These are phyloP conservation scores for Neolamprologus tretocephalus DNA, from an alignment of 2,113 vertebrate species.

Conservation along the genomic window DNA sequence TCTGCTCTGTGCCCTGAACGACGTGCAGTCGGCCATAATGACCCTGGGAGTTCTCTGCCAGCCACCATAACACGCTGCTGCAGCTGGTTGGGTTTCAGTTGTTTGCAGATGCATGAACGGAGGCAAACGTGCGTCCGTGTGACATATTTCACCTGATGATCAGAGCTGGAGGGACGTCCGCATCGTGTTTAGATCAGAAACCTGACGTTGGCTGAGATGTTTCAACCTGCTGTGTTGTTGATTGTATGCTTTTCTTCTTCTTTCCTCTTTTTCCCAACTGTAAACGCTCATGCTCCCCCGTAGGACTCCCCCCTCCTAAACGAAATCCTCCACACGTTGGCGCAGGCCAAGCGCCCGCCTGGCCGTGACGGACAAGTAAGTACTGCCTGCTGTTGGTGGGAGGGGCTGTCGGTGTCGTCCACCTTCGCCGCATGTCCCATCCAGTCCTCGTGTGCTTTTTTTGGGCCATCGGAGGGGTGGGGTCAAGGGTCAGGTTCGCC, in stretches of 20 bases:
- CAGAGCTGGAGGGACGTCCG: fast-evolving
- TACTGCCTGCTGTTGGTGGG: slow-evolving; percentile 44
- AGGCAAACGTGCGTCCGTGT: fast-evolving
- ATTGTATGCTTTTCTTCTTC: slow-evolving; percentile 48
- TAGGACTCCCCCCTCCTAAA: slow-evolving; percentile 76
- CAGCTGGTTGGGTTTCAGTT: background rate
- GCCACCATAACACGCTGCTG: background rate
- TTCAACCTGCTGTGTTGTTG: background rate
- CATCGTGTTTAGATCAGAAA: fast-evolving
- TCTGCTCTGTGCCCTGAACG: fast-evolving
- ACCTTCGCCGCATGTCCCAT: slow-evolving; percentile 62
- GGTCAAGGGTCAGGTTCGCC: background rate
- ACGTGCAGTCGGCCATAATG: background rate
- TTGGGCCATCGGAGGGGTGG: background rate
- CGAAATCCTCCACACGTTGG: slow-evolving; percentile 74
- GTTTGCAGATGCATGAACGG: fast-evolving
- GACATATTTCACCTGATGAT: background rate
- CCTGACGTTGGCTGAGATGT: background rate
- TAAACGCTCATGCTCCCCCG: slow-evolving; percentile 19
- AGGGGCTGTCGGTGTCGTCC: slow-evolving; percentile 19
- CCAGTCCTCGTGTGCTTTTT: slow-evolving; percentile 28
- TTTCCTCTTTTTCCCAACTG: slow-evolving; percentile 16
- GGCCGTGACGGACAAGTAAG: slow-evolving; percentile 62
- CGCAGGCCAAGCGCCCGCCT: slow-evolving; percentile 53
- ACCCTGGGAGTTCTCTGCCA: fast-evolving